Evolutionary conservation across 2,113 vertebrate species (phyloP), one percentile per base, ranked within the genome.

Genomic region (Tachuris rubrigastra): DNA sequence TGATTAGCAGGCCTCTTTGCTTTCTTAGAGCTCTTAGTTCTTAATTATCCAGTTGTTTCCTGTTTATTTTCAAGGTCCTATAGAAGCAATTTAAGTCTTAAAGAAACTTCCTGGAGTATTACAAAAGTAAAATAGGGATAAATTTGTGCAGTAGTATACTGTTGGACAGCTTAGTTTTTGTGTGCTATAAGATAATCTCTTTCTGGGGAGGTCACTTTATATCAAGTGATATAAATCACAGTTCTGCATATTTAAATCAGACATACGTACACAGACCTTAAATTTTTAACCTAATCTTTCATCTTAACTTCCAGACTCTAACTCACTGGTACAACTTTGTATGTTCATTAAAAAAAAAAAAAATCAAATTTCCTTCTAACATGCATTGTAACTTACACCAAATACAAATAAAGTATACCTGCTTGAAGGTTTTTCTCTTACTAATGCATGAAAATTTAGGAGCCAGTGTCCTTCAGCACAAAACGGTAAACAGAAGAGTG

Each of bases 1-100:
- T 58, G 59, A 58, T 28, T 19, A 13, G 28, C 14, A 37, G 21
- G 8, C 9, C 27, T 50, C 19, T 31, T 25, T 44, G 4, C 15
- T 74, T 50, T 59, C 68, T 58, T 49, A 35, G 17, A 33, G 33
- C 8, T 49, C 44, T 68, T 28, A 50, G 9, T 76, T 76, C 25
- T 50, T 27, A 42, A 4, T 50, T 23, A 52, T 52, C 8, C 37
- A 46, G 5, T 17, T 39, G 2, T 74, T 82, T 67, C 37, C 37
- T 0, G 0, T 39, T 67, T 44, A 31, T 59, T 50, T 52, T 52
- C 4, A 2, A 41, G 46, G 14, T 46, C 24, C 4, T 60, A 2
- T 21, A 75, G 30, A 10, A 60, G 16, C 14, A 53, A 12, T n/a
- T 30, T 53, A 41, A 46, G 28, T n/a, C 5, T 53, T n/a, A 41